Base-by-base conservation (phyloP, 2,888 invertebrate species). In the Megamerina dolium region DNA sequence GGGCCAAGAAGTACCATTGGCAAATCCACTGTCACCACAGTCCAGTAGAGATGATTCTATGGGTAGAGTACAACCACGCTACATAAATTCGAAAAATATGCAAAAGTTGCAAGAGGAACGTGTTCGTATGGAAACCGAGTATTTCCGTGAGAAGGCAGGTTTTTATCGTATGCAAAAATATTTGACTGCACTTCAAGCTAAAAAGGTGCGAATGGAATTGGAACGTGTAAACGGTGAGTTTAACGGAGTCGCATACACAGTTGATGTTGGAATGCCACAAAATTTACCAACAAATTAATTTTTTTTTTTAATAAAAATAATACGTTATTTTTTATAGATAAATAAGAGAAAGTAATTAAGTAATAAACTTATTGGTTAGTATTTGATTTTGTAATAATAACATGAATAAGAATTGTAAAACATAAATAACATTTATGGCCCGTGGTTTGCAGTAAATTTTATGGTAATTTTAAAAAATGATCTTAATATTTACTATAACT, bases 81-180 rank as follows among this genome's bases (percentile, higher is more conserved):
- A 16, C 13, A 14, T 23, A 8, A 9, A 34, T 29, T 21, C 29
- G 12, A 34, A 51, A 35, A 48, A 46, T 32, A 35, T 55, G 6
- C 49, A 51, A 9, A 48, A 48, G 35, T 39, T 56, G 12, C 50
- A 50, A 36, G 61, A 63, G 37, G 57, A 63, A 44, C 49, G 61
- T 13, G 39, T 63, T 9, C 60, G 61, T 0, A 58, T 61, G 53
- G 62, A 63, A 50, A 57, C 61, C 0, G 55, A 58, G 36, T 63
- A 63, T 43, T 63, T 61, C 39, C 56, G 56, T 5, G 63, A 63
- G 40, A 63, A 63, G 40, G 63, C 63, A 5, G 61, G 51, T 2
- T 63, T 50, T 41, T 63, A 61, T 51, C 60, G 63, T 1, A 63
- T 63, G 63, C 63, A 63, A 45, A 63, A 62, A 41, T 58, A 60